Conservation (phyloP, 1,140 invertebrate species). For the Rhagoletis pomonella region DNA sequence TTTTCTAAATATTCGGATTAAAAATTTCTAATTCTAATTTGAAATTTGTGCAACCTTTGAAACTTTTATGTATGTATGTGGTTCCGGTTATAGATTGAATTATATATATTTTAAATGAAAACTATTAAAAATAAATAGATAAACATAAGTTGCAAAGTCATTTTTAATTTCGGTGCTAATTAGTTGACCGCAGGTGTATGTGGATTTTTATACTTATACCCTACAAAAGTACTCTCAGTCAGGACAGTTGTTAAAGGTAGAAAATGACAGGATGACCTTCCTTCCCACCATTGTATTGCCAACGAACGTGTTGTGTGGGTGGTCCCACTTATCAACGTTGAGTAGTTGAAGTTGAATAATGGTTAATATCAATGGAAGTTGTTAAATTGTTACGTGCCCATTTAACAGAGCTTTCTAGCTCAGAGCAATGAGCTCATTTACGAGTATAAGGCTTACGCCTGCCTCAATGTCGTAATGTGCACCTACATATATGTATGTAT, state of each 20-base stretch:
- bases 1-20: too few species aligned
- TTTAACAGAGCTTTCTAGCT: neutral
- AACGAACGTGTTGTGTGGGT: neutral
- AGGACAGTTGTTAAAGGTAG: neutral
- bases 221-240: neutral
- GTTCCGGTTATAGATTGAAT: too few species aligned
- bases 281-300: neutral
- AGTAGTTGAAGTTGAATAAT: neutral
- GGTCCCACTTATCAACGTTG: neutral
- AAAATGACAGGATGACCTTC: neutral
- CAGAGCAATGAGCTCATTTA: slow-evolving; percentile 24
- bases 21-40: too few species aligned
- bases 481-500: slow-evolving; percentile 9
- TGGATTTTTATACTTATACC: neutral
- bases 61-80: too few species aligned
- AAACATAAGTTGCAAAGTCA: too few species aligned
- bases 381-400: slow-evolving; percentile 28
- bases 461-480: neutral
- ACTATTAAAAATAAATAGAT: too few species aligned
- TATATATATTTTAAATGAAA: too few species aligned
- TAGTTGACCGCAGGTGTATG: too few species aligned
- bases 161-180: too few species aligned
- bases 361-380: slow-evolving; percentile 15
- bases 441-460: neutral
- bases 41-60: too few species aligned